Evolutionary conservation across 2,797 vertebrate species (phyloP).

Genomic region (Eulemur coronatus): DNA sequence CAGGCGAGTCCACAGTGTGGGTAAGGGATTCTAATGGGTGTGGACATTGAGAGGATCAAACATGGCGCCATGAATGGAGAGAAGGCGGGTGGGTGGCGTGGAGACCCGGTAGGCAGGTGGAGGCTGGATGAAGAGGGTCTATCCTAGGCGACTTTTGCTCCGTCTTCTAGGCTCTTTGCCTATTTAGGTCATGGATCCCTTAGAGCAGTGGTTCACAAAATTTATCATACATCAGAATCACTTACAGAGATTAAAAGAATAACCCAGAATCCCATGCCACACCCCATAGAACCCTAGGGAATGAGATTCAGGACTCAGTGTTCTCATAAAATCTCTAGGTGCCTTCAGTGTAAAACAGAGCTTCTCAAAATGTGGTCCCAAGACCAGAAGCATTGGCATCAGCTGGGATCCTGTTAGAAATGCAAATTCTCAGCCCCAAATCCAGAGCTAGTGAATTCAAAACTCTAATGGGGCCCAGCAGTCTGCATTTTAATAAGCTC

Average conservation of each 20-base stretch:
- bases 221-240: neutral
- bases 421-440: neutral
- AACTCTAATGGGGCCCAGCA: neutral
- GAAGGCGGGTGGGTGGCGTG: neutral
- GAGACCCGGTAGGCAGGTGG: neutral
- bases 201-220: neutral
- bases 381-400: neutral
- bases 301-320: neutral
- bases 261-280: neutral
- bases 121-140: neutral
- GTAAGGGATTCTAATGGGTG: neutral
- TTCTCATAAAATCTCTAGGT: neutral
- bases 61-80: neutral
- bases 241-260: neutral
- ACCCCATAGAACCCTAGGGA: neutral
- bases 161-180: neutral
- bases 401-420: neutral
- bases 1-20: accelerated
- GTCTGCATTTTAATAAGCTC: neutral
- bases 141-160: neutral
- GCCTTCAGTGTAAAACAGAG: neutral
- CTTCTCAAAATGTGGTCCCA: neutral
- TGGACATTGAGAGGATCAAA: neutral
- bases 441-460: neutral
- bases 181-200: neutral